Evolutionary conservation across 2,113 vertebrate species (phyloP).

Genomic region (Pseudolaguvia tuberculata): DNA sequence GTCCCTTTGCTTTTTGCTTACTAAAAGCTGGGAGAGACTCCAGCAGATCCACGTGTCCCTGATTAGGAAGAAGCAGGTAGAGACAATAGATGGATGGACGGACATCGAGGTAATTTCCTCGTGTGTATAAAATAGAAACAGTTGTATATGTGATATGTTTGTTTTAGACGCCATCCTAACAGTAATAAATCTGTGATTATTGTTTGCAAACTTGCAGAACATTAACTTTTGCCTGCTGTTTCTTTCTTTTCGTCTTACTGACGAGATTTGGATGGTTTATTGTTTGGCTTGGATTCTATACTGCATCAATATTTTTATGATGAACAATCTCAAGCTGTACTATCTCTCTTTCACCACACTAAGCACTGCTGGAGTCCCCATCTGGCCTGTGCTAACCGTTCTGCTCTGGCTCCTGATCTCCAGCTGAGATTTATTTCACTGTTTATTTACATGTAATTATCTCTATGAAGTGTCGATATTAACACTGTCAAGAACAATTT

Average conservation of each 20-base stretch:
- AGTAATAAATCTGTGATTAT: constrained; percentile 73
- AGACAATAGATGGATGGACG: too few species aligned
- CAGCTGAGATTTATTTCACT: constrained; percentile 90
- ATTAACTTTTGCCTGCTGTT: not conserved
- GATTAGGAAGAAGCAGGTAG: too few species aligned
- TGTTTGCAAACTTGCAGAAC: constrained; percentile 57
- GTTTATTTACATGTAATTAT: constrained; percentile 98
- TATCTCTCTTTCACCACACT: constrained; percentile 27
- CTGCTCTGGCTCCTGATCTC: constrained; percentile 68
- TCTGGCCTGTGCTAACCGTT: constrained; percentile 73
- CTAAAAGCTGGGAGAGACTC: too few species aligned
- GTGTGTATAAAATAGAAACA: too few species aligned
- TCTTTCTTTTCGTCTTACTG: not conserved
- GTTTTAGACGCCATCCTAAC: constrained; percentile 81
- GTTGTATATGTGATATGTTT: constrained; percentile 75
- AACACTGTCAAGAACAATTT: constrained; percentile 93
- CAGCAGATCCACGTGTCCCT: too few species aligned
- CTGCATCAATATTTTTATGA: constrained; percentile 8
- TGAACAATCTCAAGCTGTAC: not conserved
- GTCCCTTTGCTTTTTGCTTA: too few species aligned
- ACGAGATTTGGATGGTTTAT: not conserved
- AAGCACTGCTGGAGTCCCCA: constrained; percentile 64
- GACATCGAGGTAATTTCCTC: too few species aligned
- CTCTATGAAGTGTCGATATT: constrained; percentile 87
- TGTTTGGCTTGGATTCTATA: not conserved